Evolutionary conservation across 2,797 vertebrate genomes (phyloP).

Genomic region (Astyanax mexicanus): DNA sequence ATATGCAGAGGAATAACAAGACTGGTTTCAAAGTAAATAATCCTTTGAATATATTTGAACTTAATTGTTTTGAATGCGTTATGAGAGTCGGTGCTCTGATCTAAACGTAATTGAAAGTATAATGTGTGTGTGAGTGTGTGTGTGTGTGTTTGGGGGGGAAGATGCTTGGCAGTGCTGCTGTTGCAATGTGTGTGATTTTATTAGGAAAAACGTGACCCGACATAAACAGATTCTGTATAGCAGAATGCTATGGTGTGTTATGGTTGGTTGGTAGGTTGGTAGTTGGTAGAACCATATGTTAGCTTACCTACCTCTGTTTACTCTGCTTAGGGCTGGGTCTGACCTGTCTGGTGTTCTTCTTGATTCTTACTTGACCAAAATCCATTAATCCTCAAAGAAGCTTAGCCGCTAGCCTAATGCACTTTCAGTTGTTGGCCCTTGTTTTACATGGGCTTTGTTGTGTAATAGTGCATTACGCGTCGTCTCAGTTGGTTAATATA

Average conservation of each 20-base stretch:
- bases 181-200: constrained; percentile 69
- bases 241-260: constrained; percentile 60
- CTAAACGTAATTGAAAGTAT: constrained; percentile 81
- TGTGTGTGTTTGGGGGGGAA: constrained; percentile 38
- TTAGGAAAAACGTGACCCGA: constrained; percentile 69
- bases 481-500: constrained; percentile 64
- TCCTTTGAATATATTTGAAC: constrained; percentile 82
- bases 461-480: constrained; percentile 71
- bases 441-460: constrained; percentile 74
- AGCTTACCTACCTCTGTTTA: constrained; percentile 67
- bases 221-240: constrained; percentile 76
- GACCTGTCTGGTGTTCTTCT: constrained; percentile 69
- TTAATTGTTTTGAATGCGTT: constrained; percentile 83
- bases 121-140: constrained; percentile 51
- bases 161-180: constrained; percentile 66
- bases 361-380: constrained; percentile 76
- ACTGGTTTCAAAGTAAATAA: constrained; percentile 83
- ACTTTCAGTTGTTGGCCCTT: constrained; percentile 50
- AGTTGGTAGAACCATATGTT: too few species aligned
- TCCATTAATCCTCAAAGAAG: constrained; percentile 78
- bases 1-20: constrained; percentile 82
- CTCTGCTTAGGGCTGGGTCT: constrained; percentile 67
- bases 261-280: too few species aligned
- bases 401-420: constrained; percentile 63
- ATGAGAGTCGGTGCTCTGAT: constrained; percentile 78